Percentiles rank a stretch among this genome's conserved stretches.
Conservation (phyloP, 2,888 invertebrate genomes). For the Tethea ocularis region DNA sequence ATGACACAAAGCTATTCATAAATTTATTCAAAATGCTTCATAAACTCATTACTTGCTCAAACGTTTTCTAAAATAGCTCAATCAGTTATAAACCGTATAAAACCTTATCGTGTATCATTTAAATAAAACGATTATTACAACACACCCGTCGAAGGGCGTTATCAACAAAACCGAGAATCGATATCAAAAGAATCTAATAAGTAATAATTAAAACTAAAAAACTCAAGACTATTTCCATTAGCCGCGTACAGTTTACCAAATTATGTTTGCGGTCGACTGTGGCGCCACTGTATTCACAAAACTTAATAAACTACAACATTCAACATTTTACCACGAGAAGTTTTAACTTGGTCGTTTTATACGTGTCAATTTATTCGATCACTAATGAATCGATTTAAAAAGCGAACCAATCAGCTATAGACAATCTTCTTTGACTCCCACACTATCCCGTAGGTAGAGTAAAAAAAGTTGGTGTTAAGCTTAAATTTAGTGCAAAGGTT, state of each 20-base stretch:
- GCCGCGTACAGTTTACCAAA: slow-evolving; percentile 20
- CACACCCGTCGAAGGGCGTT: slow-evolving; percentile 27
- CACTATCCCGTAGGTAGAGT: slow-evolving; percentile 9
- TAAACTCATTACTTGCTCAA: not conserved
- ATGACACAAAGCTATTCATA: no score
- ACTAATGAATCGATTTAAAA: slow-evolving; percentile 24
- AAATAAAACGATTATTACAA: slow-evolving; percentile 29
- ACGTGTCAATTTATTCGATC: slow-evolving; percentile 35
- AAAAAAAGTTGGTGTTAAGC: slow-evolving; percentile 7
- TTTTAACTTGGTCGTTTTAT: not conserved
- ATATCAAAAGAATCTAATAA: slow-evolving; percentile 19
- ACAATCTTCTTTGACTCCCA: slow-evolving; percentile 12
- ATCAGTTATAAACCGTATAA: not conserved
- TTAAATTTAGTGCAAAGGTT: slow-evolving; percentile 1
- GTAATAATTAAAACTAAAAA: slow-evolving; percentile 42
- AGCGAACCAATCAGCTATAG: slow-evolving; percentile 12
- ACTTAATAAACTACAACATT: not conserved
- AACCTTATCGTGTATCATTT: not conserved
- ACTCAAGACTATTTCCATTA: slow-evolving; percentile 33
- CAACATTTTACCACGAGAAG: not conserved
- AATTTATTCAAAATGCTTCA: no score
- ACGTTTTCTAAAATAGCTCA: not conserved
- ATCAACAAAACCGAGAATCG: slow-evolving; percentile 17
- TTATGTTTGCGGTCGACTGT: not conserved
- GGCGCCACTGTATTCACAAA: not conserved